Conservation (phyloP, 2,888 invertebrate species). For the Teleogryllus oceanicus region DNA sequence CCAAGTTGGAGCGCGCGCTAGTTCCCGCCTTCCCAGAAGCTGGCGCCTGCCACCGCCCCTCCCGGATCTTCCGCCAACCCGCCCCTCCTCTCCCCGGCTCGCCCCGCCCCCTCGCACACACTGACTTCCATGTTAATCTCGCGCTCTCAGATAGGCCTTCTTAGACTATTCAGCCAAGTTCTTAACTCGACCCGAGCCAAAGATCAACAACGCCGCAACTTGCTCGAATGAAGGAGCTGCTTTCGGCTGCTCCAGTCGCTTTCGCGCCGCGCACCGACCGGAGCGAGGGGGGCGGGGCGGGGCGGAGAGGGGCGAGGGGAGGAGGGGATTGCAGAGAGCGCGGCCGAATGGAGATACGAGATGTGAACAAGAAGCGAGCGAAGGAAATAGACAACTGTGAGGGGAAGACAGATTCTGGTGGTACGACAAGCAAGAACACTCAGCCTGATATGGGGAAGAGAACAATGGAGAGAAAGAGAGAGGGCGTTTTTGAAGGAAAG, state of each 20-base stretch:
- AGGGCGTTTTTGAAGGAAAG: too few relatives aligned
- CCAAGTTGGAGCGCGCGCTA: too few relatives aligned
- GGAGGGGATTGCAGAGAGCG: too few relatives aligned
- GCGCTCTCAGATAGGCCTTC: neutral
- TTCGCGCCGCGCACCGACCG: neutral
- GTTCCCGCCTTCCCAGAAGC: too few relatives aligned
- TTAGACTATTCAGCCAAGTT: slow-evolving; percentile 9
- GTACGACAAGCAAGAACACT: too few relatives aligned
- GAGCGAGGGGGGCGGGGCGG: neutral
- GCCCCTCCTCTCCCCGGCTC: too few relatives aligned
- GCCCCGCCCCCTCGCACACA: neutral
- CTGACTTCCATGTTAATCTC: neutral
- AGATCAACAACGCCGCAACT: neutral
- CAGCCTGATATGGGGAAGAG: too few relatives aligned
- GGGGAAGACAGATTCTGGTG: too few relatives aligned
- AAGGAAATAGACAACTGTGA: too few relatives aligned
- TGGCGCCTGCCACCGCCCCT: neutral
- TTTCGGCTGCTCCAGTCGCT: neutral
- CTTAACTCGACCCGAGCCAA: neutral
- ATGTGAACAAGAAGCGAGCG: too few relatives aligned
- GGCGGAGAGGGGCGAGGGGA: neutral
- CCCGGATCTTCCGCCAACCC: neutral
- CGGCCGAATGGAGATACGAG: too few relatives aligned
- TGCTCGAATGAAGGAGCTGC: neutral
- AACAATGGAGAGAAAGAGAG: too few relatives aligned